Conservation (phyloP, 1,140 invertebrate genomes). For the Popillia japonica region DNA sequence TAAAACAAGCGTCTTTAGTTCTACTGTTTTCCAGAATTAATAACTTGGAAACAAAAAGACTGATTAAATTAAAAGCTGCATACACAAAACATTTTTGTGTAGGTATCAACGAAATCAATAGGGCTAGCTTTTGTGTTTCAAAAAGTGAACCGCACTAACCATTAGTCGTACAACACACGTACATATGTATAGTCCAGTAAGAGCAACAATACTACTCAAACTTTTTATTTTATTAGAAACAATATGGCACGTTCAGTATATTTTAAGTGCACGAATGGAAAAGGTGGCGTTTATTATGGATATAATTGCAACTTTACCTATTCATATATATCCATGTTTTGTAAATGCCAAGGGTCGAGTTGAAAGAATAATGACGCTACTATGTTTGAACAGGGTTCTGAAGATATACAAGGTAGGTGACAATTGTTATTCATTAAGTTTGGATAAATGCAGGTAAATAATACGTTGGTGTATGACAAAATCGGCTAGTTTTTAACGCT, state of each 20-base stretch:
- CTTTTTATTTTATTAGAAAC: constrained; percentile 17
- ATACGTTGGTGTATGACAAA: neutral
- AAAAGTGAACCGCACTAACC: too few relatives aligned
- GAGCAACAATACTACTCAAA: too few relatives aligned
- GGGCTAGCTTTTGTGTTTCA: too few relatives aligned
- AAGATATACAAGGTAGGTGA: constrained; percentile 14
- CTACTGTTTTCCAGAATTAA: too few relatives aligned
- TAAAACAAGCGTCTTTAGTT: too few relatives aligned
- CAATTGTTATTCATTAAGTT: neutral
- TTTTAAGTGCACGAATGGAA: neutral
- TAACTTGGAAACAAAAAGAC: too few relatives aligned
- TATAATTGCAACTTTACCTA: neutral
- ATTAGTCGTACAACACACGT: too few relatives aligned
- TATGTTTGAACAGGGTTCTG: constrained; percentile 6
- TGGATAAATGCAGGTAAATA: neutral
- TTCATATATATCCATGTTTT: constrained; percentile 13
- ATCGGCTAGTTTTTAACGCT: neutral
- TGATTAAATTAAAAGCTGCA: too few relatives aligned
- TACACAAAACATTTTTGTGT: too few relatives aligned
- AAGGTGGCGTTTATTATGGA: neutral
- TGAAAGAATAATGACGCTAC: neutral
- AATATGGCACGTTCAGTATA: neutral
- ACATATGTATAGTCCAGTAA: too few relatives aligned
- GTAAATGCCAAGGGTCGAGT: neutral
- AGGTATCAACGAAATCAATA: too few relatives aligned